Evolutionary conservation across 2,113 vertebrate genomes (phyloP), one percentile per base, ranked within the genome.

Genomic region (Eublepharis macularius): DNA sequence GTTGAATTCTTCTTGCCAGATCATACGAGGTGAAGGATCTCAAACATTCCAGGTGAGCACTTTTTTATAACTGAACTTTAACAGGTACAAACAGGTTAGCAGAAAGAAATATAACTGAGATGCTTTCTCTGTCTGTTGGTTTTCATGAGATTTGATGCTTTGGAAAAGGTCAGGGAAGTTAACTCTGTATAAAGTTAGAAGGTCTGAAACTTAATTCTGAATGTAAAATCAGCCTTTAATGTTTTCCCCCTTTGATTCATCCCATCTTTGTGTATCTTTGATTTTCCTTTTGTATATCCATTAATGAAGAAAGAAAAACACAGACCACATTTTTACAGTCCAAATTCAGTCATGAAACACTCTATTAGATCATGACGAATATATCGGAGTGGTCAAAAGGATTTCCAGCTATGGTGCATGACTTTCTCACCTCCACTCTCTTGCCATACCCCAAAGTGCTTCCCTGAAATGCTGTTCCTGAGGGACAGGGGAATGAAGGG

Each of bases 21-120:
- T 98, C 49, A 86, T 97, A 19, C 96, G 97, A 36, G 97, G 97
- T 82, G 98, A 98, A 90, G 98, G 97, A 86, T 97, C 97, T 0
- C 97, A 98, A 87, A 98, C 97, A 0, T 98, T 98, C 94, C 98
- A 98, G 92, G 98, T 98, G 70, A 95, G 94, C 0, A 0, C 76
- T 90, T 75, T 49, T 19, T 88, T 86, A 79, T 90, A 85, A 81
- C 41, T 72, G 16, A 41, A 36, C 1, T 6, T 26, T 84, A 12
- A 8, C 68, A 45, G 10, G 36, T 39, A 21, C 34, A 66, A 83
- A 76, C 41, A 29, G 69, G 70, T 87, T 73, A 9, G 45, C 41
- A 45, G 88, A 80, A 41, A 49, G 34, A 36, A n/a, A 57, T 12
- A 39, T 43, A 81, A 54, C 21, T 29, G 76, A 65, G 76, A 49